Evolutionary conservation across 2,113 vertebrate genomes (phyloP).

Genomic region (Pholis gunnellus): DNA sequence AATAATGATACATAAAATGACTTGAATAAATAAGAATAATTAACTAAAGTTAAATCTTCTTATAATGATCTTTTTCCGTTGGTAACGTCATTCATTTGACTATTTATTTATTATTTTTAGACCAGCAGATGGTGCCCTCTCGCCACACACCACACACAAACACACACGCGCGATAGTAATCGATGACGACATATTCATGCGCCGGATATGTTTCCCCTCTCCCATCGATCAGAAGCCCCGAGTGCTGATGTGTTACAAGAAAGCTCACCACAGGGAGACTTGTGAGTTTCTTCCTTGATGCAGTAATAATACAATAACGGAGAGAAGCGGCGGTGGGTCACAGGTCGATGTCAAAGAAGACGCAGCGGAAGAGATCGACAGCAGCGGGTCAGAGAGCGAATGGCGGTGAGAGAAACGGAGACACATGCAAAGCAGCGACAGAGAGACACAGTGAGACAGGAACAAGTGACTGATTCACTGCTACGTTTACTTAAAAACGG

Average conservation of each 20-base stretch:
- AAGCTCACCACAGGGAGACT: neutral
- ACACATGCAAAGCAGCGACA: constrained; percentile 5
- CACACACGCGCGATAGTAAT: neutral
- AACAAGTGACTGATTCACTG: neutral
- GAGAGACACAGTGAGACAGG: neutral
- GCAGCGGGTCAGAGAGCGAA: constrained; percentile 49
- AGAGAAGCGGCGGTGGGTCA: neutral
- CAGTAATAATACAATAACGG: neutral
- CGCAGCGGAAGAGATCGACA: constrained; percentile 19
- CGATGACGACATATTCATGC: constrained; percentile 53
- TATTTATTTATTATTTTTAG: neutral
- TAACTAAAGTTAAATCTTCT: neutral
- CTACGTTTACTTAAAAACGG: neutral
- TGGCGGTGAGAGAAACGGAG: constrained; percentile 73
- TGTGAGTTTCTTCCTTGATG: neutral
- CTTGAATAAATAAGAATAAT: neutral
- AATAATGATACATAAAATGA: neutral
- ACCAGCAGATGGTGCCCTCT: constrained; percentile 37
- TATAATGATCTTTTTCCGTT: too few relatives aligned
- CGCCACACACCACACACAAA: neutral
- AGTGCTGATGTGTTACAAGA: constrained; percentile 79
- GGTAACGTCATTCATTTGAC: neutral
- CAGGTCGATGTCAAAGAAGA: constrained; percentile 57
- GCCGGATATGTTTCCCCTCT: constrained; percentile 60
- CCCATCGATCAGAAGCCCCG: neutral